Percentiles rank a stretch among this genome's conserved stretches.
These are phyloP conservation scores for Isoperla grammatica DNA, from an alignment of 2,888 invertebrate genomes.

Conservation along the genomic window DNA sequence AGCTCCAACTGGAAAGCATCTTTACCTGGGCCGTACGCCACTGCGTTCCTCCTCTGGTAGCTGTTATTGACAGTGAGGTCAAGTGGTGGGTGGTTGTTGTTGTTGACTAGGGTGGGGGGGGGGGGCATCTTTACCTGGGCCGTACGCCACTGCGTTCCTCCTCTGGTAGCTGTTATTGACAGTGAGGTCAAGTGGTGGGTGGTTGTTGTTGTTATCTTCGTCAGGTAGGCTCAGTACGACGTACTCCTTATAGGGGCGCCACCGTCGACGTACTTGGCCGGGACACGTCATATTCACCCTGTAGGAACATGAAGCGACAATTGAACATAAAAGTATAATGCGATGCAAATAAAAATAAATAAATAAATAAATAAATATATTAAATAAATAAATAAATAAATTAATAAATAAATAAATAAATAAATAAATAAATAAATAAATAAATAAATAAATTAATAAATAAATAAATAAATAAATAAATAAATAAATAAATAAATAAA, in stretches of 20 bases:
- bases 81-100: constrained; percentile 34
- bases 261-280: constrained; percentile 35
- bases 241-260: constrained; percentile 41
- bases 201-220: constrained; percentile 32
- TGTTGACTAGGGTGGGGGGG: constrained; percentile 23
- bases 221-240: constrained; percentile 36
- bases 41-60: constrained; percentile 10
- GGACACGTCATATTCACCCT: constrained; percentile 43
- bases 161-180: neutral
- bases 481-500: too few relatives aligned
- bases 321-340: too few relatives aligned
- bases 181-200: constrained; percentile 30
- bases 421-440: too few relatives aligned
- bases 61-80: neutral
- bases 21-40: constrained; percentile 4
- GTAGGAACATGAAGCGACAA: too few relatives aligned
- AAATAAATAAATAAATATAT: too few relatives aligned
- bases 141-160: neutral
- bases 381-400: too few relatives aligned
- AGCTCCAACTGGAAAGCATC: too few relatives aligned
- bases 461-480: too few relatives aligned
- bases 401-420: too few relatives aligned
- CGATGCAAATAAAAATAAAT: too few relatives aligned
- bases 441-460: too few relatives aligned
- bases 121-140: constrained; percentile 16